Base-by-base conservation (phyloP, 2,797 vertebrate species). In the Florisuga fusca region DNA sequence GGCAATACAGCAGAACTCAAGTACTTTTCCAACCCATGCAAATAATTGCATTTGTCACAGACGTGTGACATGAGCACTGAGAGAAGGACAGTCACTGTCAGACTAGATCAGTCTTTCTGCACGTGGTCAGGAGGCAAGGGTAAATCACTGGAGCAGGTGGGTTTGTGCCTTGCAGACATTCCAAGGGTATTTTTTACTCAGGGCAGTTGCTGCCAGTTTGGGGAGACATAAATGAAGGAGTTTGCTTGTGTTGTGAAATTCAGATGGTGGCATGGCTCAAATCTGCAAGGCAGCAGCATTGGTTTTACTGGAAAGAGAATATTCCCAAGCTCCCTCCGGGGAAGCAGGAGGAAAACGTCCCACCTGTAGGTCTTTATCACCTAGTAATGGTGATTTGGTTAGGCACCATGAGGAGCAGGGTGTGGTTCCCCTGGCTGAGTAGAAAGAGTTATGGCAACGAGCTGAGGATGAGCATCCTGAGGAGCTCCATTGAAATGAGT, bases 161-260 rank as follows among this genome's bases (percentile, higher is more conserved):
- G 73, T 93, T 84, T 84, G 48, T 92, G 12, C 48, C 15, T 73
- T 79, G 68, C 31, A 79, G 74, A n/a, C 8, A 7, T 83, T 87
- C 12, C 2, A 3, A 53, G 46, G 61, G 29, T 18, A 34, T 29
- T 92, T 89, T 31, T 11, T 33, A 15, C 23, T 80, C 10, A 1
- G 7, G 13, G 66, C 59, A 36, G n/a, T 4, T 55, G 31, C 33
- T 75, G 29, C 83, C 53, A 57, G 34, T 41, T 85, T 72, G 57
- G 66, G 55, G 41, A 67, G 41, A 55, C 36, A 20, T 5, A 59
- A 72, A 75, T 18, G n/a, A 59, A 53, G 34, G 54, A 29, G 13
- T 77, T 80, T 67, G 67, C 62, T 16, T 62, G 83, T 1, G 1
- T 23, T 63, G 29, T 34, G 48, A 43, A 71, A 31, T 1, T 1